Evolutionary conservation across 2,888 invertebrate species (phyloP).

Genomic region (Pardosa pseudoannulata): DNA sequence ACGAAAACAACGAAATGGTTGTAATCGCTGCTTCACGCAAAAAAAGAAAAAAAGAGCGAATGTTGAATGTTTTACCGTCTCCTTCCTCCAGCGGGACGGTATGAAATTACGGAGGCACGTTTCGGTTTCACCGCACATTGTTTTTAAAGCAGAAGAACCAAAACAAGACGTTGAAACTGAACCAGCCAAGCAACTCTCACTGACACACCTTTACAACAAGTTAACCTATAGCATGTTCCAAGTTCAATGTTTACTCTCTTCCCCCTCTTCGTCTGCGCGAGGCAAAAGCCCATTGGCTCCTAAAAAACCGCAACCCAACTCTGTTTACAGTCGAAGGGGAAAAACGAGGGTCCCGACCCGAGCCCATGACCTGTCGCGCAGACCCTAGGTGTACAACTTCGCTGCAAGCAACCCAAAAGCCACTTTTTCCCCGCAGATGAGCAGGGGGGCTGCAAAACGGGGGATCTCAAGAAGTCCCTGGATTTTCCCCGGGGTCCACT

Average conservation of each 20-base stretch:
- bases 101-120: too few relatives aligned
- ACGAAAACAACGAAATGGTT: too few relatives aligned
- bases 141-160: too few relatives aligned
- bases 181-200: too few relatives aligned
- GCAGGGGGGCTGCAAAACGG: constrained; percentile 18
- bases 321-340: constrained; percentile 46
- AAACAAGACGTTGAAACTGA: too few relatives aligned
- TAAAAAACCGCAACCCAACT: constrained; percentile 49
- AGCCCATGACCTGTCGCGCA: constrained; percentile 63
- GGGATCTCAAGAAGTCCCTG: constrained; percentile 33
- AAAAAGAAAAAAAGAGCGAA: too few relatives aligned
- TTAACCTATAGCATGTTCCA: neutral
- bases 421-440: neutral
- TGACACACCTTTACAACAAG: too few relatives aligned
- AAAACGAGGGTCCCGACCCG: constrained; percentile 52
- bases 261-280: neutral
- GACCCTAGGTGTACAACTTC: constrained; percentile 1
- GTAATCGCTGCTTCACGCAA: too few relatives aligned
- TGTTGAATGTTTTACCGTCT: too few relatives aligned
- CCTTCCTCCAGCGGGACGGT: too few relatives aligned
- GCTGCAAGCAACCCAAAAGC: neutral
- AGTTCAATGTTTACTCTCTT: constrained; percentile 16
- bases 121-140: too few relatives aligned
- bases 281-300: constrained; percentile 23
- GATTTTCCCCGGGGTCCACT: constrained; percentile 27